These are phyloP conservation scores for Yponomeuta malinellus DNA, from an alignment of 2,888 invertebrate genomes.

Conservation along the genomic window DNA sequence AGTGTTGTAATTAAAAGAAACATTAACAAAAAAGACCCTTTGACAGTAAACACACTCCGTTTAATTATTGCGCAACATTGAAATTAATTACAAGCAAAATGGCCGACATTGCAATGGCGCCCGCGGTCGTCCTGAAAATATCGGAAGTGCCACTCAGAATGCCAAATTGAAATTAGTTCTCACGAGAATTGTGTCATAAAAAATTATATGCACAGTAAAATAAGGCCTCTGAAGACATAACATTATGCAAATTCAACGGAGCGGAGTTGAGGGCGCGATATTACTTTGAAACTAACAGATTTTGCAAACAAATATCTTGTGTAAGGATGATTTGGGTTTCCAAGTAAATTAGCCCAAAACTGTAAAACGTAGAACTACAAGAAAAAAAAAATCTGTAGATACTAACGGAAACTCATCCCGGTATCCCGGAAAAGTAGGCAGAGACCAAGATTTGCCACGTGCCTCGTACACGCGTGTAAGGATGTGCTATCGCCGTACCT, in stretches of 20 bases:
- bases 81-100: background rate
- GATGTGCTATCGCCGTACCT: too few relatives aligned
- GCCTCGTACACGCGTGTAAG: too few relatives aligned
- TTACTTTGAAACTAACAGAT: constrained; percentile 15
- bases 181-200: background rate
- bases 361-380: too few relatives aligned
- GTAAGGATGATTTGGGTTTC: background rate
- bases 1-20: background rate
- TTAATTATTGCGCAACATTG: background rate
- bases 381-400: too few relatives aligned
- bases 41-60: too few relatives aligned
- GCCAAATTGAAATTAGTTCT: background rate
- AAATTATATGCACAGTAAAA: constrained; percentile 6
- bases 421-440: too few relatives aligned
- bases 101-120: background rate
- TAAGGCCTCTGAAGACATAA: background rate
- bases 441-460: too few relatives aligned
- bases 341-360: background rate
- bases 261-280: constrained; percentile 11
- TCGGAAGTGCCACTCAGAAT: background rate
- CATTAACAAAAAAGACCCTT: background rate
- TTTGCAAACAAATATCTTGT: background rate
- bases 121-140: background rate
- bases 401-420: too few relatives aligned
- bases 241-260: constrained; percentile 2